These are phyloP conservation scores for Eurystomus glaucurus DNA, from an alignment of 2,797 vertebrate genomes.

Conservation along the genomic window DNA sequence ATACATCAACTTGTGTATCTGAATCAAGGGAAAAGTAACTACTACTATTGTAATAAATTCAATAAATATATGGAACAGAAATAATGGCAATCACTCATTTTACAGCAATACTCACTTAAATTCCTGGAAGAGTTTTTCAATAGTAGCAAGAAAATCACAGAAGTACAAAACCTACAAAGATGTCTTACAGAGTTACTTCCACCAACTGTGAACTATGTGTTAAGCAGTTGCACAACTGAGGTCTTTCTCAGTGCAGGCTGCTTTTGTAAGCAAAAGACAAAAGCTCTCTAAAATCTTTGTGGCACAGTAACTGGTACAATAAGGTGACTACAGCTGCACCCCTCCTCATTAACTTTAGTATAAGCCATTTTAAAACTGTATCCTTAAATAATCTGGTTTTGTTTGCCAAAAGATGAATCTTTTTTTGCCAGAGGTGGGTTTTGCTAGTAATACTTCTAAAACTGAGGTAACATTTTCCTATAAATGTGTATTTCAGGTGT, in stretches of 20 bases:
- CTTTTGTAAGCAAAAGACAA: slow-evolving; percentile 52
- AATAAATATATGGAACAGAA: slow-evolving; percentile 22
- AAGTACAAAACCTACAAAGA: not conserved
- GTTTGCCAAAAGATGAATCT: slow-evolving; percentile 70
- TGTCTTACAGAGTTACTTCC: not conserved
- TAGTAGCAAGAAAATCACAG: slow-evolving; percentile 30
- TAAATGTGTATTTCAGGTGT: not conserved
- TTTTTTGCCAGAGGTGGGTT: slow-evolving; percentile 46
- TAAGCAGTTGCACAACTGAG: not conserved
- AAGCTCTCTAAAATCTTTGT: slow-evolving; percentile 59
- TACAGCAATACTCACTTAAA: not conserved
- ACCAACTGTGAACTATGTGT: not conserved
- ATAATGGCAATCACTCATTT: not conserved
- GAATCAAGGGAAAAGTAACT: not conserved
- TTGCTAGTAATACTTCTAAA: slow-evolving; percentile 57
- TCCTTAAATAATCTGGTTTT: slow-evolving; percentile 63
- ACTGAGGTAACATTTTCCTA: not conserved
- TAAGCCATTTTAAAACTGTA: slow-evolving; percentile 38
- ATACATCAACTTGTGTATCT: not conserved
- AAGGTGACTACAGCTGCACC: slow-evolving; percentile 53
- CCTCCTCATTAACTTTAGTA: slow-evolving; percentile 44
- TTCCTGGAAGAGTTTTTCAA: slow-evolving; percentile 16
- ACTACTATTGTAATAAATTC: not conserved
- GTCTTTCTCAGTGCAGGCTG: slow-evolving; percentile 20
- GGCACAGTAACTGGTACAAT: slow-evolving; percentile 33